Evolutionary conservation across 2,113 vertebrate genomes (phyloP).

Genomic region (Pygoscelis antarcticus): DNA sequence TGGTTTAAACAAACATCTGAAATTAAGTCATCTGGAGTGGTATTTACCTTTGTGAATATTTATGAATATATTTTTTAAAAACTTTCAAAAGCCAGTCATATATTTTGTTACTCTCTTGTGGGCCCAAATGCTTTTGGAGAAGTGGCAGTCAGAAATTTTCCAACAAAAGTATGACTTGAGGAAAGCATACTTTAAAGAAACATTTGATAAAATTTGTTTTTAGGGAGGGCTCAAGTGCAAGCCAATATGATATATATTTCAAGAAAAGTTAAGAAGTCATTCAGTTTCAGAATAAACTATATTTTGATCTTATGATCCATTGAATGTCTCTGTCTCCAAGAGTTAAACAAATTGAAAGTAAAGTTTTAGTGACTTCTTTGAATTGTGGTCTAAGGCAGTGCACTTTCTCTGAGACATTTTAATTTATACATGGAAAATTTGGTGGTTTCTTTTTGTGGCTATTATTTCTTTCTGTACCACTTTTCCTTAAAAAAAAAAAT

Average conservation of each 20-base stretch:
- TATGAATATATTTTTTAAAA: neutral
- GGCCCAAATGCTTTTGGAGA: neutral
- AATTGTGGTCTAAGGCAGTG: neutral
- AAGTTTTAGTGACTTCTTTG: neutral
- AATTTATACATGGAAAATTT: neutral
- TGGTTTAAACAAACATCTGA: conserved; percentile 4
- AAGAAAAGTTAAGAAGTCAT: neutral
- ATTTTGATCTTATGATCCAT: neutral
- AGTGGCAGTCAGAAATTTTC: neutral
- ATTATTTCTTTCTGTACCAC: neutral
- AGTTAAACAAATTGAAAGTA: neutral
- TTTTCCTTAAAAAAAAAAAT: neutral
- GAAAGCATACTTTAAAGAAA: neutral
- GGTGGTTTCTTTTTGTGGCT: neutral
- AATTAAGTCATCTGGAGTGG: neutral
- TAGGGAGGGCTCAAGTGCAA: neutral
- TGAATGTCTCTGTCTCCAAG: neutral
- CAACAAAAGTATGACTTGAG: neutral
- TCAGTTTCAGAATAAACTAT: neutral
- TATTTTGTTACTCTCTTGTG: neutral
- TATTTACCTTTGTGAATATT: neutral
- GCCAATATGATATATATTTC: neutral
- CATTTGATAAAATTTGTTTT: neutral
- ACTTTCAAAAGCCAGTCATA: neutral
- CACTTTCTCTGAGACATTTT: neutral